Evolutionary conservation across 1,140 invertebrate genomes (phyloP), one percentile per base, ranked within the genome.

Genomic region (Drosophila melanica): DNA sequence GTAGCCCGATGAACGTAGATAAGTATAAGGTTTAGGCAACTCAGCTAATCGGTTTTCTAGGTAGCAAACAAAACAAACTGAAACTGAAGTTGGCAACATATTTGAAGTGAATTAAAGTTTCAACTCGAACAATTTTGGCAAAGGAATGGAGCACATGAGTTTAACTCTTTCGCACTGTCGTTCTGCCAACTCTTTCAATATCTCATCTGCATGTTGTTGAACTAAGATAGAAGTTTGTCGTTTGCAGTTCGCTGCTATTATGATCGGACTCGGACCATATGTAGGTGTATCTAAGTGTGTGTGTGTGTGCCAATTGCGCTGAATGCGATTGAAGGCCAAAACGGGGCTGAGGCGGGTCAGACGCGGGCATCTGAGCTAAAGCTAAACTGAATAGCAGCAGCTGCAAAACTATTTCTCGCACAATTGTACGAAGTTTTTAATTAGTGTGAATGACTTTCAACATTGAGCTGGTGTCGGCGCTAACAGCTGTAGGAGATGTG

Each of bases 361-460:
- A 12, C 12, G 39, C 12, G 54, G 30, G 30, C 18, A 18, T 1
- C n/a, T 59, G 45, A 39, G 53, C 27, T 30, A 47, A 58, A 41
- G 72, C 68, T 65, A 30, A 66, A 76, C 44, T 67, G 80, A 68
- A 67, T 77, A 76, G 76, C 60, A 87, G 79, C 78, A 77, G 78
- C 81, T 85, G 81, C 79, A 77, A 89, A 84, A 89, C 84, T 89
- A 90, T 89, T 89, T 90, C 79, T 89, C 74, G 76, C 74, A 89
- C 84, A 89, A 89, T 90, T 90, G 85, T 90, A 63, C 75, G 79
- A 91, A 91, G 90, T 91, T 91, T 91, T 91, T 91, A 91, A 91
- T 91, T 91, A 91, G 90, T 91, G 90, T 81, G 81, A 90, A 90
- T 90, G 90, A 81, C 82, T 89, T 90, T 90, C 78, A 84, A 84